Conservation (phyloP, 2,888 invertebrate genomes). For the Cylindroiulus punctatus region DNA sequence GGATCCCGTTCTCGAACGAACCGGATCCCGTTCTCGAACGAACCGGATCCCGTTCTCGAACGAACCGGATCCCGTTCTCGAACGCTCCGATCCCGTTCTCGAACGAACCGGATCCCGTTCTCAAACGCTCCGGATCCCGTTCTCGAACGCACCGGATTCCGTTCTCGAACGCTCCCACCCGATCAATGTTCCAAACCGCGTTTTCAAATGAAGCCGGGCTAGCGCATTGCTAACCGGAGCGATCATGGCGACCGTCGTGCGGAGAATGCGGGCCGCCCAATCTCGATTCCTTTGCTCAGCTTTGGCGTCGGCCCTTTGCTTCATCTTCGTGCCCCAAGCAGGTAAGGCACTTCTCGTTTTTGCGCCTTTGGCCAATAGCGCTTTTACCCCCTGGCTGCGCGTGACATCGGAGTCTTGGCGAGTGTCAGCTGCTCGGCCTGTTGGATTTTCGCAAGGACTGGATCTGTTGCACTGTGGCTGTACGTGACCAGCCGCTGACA, state of each 20-base stretch:
- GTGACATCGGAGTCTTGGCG: neutral
- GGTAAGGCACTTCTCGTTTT: neutral
- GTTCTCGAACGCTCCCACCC: slow-evolving; percentile 24
- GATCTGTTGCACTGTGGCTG: neutral
- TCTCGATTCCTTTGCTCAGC: neutral
- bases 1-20: no score
- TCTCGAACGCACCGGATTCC: no score
- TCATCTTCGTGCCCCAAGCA: neutral
- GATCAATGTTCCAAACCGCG: slow-evolving; percentile 24
- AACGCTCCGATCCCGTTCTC: no score
- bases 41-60: neutral
- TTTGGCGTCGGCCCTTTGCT: neutral
- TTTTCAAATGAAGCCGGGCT: neutral
- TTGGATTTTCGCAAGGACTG: neutral
- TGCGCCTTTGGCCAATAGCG: neutral
- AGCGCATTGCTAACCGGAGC: slow-evolving; percentile 31
- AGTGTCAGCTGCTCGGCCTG: neutral
- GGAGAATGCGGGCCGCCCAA: slow-evolving; percentile 1
- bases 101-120: no score
- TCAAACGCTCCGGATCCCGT: no score
- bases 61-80: no score
- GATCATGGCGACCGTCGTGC: neutral
- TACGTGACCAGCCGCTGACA: neutral
- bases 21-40: slow-evolving; percentile 2
- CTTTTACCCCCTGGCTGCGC: neutral